Percentiles rank a stretch among this genome's conserved stretches.
Evolutionary conservation across 1,140 invertebrate genomes (phyloP).

Genomic region (Cherax destructor): DNA sequence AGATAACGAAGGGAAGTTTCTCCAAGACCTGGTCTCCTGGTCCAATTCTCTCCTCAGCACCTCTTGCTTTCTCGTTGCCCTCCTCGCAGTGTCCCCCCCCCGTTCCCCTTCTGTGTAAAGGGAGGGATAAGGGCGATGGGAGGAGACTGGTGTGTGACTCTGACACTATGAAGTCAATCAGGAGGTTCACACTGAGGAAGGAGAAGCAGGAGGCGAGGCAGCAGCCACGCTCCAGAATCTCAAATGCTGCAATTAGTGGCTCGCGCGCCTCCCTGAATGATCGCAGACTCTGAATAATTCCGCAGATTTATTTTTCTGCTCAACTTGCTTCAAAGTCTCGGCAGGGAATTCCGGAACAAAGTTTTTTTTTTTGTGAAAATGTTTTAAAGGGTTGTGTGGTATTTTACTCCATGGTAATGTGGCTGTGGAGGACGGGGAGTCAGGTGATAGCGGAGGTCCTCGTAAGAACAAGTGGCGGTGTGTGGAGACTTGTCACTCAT

Average conservation of each 20-base stretch:
- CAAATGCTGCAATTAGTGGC: conserved; percentile 24
- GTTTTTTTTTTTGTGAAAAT: neutral
- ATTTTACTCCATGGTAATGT: neutral
- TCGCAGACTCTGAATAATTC: conserved; percentile 23
- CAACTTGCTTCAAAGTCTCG: conserved; percentile 17
- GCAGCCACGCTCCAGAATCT: neutral
- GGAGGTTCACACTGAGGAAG: neutral
- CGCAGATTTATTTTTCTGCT: conserved; percentile 18
- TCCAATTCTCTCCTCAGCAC: neutral
- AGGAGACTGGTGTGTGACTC: conserved; percentile 36
- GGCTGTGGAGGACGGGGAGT: neutral
- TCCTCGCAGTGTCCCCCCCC: neutral
- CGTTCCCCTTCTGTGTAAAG: neutral
- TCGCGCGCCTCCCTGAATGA: conserved; percentile 20
- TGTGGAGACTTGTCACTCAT: too few relatives aligned
- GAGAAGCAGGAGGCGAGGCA: neutral
- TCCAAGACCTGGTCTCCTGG: neutral
- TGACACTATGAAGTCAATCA: conserved; percentile 56
- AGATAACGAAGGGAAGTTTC: conserved; percentile 34
- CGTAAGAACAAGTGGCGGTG: too few relatives aligned
- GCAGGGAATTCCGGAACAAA: neutral
- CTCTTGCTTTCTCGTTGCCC: neutral
- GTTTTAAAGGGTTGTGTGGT: conserved; percentile 4
- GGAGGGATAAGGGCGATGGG: neutral
- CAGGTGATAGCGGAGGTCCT: too few relatives aligned